Evolutionary conservation across 2,797 vertebrate genomes (phyloP), one percentile per base, ranked within the genome.

Genomic region (Mormyrops boulengeri): DNA sequence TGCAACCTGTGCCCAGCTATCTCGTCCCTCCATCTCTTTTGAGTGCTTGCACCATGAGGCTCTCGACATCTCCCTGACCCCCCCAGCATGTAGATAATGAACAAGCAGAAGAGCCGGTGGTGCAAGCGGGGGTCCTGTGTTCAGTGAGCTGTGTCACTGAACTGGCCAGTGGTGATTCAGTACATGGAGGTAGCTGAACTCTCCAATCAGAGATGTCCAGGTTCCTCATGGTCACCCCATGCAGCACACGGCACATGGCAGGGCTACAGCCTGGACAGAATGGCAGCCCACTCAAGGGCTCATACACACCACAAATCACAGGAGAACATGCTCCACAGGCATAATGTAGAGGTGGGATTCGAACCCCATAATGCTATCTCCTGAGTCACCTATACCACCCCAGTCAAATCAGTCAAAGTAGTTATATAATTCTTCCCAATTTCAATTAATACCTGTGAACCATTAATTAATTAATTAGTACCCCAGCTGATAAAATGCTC

Each of bases 1-100:
- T 93, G 92, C 82, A 92, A 91, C 91, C 60, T 85, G 92, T 93
- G 95, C 94, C 96, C 94, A 95, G 95, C 96, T 95, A 96, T 92
- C 91, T 94, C 86, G 92, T 89, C 92, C 89, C 93, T 93, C 94
- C 91, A 93, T 95, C 93, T 92, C 92, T 91, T 93, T 94, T 93
- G 92, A 94, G 88, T 89, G 90, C 90, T 90, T 44, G 12, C 62
- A 80, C 88, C 50, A 41, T 57, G 50, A 44, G 88, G 82, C 22
- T 77, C 62, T 30, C 88, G 38, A 55, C 88, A 89, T 49, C 88
- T 82, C 57, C 12, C 52, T 50, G 82, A 41, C 22, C 88, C 19
- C 69, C 82, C 49, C 62, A 17, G n/a, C 60, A 87, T 11, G 53
- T 62, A 89, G 88, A 89, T 89, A 80, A 87, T 26, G 49, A 17